Evolutionary conservation across 2,113 vertebrate species (phyloP).

Genomic region (Cardinalis cardinalis): DNA sequence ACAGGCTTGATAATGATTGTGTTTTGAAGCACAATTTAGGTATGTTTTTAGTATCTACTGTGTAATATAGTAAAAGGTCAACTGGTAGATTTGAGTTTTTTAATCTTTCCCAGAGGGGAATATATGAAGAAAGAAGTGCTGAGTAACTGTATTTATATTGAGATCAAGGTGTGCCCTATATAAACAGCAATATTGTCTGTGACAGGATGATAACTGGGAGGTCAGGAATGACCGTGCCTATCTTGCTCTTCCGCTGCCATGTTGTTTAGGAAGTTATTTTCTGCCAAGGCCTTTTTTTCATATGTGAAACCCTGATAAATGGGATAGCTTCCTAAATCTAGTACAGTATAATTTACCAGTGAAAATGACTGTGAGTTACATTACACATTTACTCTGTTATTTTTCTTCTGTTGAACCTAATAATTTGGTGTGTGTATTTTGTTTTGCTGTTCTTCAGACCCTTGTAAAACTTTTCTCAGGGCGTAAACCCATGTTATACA

Average conservation of each 20-base stretch:
- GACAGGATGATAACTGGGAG: not conserved
- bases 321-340: not conserved
- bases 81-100: not conserved
- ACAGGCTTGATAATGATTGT: not conserved
- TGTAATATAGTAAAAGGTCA: not conserved
- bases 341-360: not conserved
- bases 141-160: not conserved
- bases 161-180: not conserved
- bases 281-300: not conserved
- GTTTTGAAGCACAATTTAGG: not conserved
- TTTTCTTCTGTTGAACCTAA: not conserved
- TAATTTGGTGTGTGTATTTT: not conserved
- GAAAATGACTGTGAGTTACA: not conserved
- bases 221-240: not conserved
- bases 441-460: conserved; percentile 58
- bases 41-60: not conserved
- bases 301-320: not conserved
- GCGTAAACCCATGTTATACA: conserved; percentile 93
- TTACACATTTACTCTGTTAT: not conserved
- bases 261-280: not conserved
- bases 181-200: not conserved
- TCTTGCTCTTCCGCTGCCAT: not conserved
- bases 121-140: not conserved
- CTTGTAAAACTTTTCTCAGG: conserved; percentile 93
- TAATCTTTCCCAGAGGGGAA: not conserved